Conservation (phyloP, 1,140 invertebrate species). For the Popillia japonica region DNA sequence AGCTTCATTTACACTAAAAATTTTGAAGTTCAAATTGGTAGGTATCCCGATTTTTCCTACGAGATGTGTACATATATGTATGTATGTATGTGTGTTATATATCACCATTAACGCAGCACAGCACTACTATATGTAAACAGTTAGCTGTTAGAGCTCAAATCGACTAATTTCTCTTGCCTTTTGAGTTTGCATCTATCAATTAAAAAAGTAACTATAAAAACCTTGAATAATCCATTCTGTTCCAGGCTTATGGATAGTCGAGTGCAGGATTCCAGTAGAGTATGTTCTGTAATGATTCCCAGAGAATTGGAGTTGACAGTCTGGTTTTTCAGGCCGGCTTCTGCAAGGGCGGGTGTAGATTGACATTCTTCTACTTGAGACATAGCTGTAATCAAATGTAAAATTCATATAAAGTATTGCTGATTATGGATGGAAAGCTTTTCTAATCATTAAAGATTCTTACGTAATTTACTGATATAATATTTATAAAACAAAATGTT, state of each 20-base stretch:
- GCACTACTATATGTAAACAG: no score
- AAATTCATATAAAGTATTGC: not conserved
- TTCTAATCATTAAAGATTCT: no score
- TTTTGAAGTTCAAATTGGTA: no score
- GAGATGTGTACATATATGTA: no score
- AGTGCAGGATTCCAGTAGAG: slow-evolving; percentile 84
- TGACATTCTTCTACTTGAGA: slow-evolving; percentile 79
- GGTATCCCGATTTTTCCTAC: no score
- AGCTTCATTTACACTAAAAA: no score
- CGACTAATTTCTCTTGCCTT: not conserved
- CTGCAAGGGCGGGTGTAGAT: slow-evolving; percentile 72
- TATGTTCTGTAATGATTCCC: slow-evolving; percentile 84
- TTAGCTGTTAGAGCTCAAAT: no score
- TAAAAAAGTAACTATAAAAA: slow-evolving; percentile 55
- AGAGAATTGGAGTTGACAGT: slow-evolving; percentile 67
- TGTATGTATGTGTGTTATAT: no score
- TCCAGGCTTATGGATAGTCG: slow-evolving; percentile 85
- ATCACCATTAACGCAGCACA: no score
- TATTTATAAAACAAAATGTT: no score
- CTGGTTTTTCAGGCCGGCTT: slow-evolving; percentile 53
- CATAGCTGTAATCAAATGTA: slow-evolving; percentile 59
- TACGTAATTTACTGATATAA: no score
- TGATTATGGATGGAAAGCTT: no score
- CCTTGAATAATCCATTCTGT: slow-evolving; percentile 84
- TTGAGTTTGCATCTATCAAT: not conserved